A percentile compares a stretch with the other conserved stretches of the same genome.
These are phyloP conservation scores for Eristalis pertinax DNA, from an alignment of 2,888 invertebrate species.

Conservation along the genomic window DNA sequence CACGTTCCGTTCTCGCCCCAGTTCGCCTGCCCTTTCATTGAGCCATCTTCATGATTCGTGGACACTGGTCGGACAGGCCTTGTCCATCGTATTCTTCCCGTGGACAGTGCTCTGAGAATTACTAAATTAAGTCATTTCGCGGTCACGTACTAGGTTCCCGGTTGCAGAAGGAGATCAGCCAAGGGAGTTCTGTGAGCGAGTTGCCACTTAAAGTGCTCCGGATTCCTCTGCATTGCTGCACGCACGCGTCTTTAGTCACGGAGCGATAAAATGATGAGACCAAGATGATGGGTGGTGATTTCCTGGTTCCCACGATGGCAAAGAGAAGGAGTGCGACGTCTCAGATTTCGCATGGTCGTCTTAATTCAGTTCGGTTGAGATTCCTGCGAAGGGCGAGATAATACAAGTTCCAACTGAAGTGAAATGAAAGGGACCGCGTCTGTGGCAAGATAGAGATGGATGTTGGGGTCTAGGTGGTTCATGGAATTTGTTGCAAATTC, in stretches of 20 bases:
- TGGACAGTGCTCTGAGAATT: constrained; percentile 2
- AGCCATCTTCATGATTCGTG: not conserved
- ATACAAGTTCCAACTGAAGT: too few relatives aligned
- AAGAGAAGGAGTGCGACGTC: too few relatives aligned
- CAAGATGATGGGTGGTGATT: not conserved
- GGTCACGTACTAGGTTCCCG: constrained; percentile 13
- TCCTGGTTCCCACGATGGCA: not conserved
- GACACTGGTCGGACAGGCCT: not conserved
- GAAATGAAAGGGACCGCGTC: too few relatives aligned
- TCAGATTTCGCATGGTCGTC: too few relatives aligned
- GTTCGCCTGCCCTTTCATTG: not conserved
- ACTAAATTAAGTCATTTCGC: constrained; percentile 24
- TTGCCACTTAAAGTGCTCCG: not conserved
- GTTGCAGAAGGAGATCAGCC: not conserved
- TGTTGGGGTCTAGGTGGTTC: too few relatives aligned
- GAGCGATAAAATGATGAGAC: not conserved
- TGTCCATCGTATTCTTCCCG: not conserved
- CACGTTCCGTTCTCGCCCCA: not conserved
- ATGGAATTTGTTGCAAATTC: too few relatives aligned
- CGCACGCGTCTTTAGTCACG: not conserved
- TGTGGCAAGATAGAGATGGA: too few relatives aligned
- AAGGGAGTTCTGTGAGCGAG: too few relatives aligned
- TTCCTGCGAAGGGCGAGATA: too few relatives aligned
- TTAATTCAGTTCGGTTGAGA: too few relatives aligned
- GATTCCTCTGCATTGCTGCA: not conserved